These are phyloP conservation scores for Graptemys geographica DNA, from an alignment of 2,797 vertebrate species.

Conservation along the genomic window DNA sequence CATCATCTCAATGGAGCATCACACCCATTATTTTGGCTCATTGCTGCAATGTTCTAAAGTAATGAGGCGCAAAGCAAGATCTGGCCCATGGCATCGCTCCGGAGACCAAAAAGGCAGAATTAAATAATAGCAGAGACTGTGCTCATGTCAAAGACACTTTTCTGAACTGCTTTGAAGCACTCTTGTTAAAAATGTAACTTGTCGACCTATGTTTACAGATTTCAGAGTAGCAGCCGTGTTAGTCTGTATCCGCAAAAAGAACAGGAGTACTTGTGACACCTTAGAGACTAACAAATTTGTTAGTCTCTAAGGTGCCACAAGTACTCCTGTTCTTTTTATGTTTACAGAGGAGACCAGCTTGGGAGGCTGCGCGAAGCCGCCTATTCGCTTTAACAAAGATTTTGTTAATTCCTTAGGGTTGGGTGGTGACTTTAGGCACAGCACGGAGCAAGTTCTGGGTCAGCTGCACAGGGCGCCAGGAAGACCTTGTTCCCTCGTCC, in stretches of 20 bases:
- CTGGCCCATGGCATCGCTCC: conserved; percentile 36
- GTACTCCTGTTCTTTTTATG: no score
- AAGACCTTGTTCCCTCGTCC: not conserved
- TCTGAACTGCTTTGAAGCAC: conserved; percentile 3
- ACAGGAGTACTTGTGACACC: no score
- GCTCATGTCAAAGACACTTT: conserved; percentile 10
- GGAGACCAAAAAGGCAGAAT: conserved; percentile 21
- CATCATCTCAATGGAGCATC: conserved; percentile 21
- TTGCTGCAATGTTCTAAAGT: conserved; percentile 46
- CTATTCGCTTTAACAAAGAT: not conserved
- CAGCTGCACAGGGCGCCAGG: not conserved
- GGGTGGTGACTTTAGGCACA: not conserved
- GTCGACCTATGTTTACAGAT: not conserved
- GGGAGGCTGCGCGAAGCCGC: not conserved
- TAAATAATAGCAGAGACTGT: conserved; percentile 13
- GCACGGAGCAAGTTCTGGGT: not conserved
- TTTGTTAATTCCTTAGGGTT: not conserved
- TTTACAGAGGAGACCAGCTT: not conserved
- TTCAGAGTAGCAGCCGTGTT: no score
- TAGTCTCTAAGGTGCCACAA: no score
- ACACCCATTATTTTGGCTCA: conserved; percentile 25
- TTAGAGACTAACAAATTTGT: no score
- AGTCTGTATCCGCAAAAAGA: no score
- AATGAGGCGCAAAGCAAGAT: conserved; percentile 40
- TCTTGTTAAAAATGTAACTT: not conserved